Evolutionary conservation across 2,113 vertebrate genomes (phyloP), one percentile per base, ranked within the genome.

Genomic region (Myotis lucifugus): DNA sequence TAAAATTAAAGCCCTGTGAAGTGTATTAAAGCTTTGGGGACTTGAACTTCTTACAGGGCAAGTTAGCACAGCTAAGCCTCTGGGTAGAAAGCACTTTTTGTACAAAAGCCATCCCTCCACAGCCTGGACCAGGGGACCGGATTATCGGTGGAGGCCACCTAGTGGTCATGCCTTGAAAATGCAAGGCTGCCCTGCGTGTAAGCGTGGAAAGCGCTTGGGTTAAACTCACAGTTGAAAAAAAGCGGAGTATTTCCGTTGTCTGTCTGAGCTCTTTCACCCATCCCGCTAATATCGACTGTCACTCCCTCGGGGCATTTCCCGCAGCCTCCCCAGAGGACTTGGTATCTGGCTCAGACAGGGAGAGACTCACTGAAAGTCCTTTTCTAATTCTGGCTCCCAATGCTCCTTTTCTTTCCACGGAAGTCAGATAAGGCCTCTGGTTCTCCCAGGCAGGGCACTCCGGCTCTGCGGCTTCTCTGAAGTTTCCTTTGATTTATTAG

Each of bases 341-440:
- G 79, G 96, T 95, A 96, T 97, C 92, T 83, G 96, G 67, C 72
- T 87, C 56, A 79, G 90, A 95, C 88, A 83, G 87, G 50, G 77
- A 90, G 84, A 90, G 46, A 66, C 67, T 88, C 90, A 70, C 89
- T 91, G 56, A 95, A 83, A 77, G 77, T 67, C 85, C 74, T 85
- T 81, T 95, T 92, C 93, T 95, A 96, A 97, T 95, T 97, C 92
- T n/a, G 82, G 73, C 90, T 92, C 78, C n/a, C 70, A 34, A 25
- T 17, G 88, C 95, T 85, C 34, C 90, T 86, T 96, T 93, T 52
- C 86, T 97, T 85, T 93, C 70, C 90, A 54, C 50, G 52, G 94
- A 77, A 97, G 93, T 56, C 92, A 92, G 78, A 94, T 72, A 90
- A 97, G 92, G 73, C 29, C 8, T 2, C 1, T 0, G 3, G 48